These are phyloP conservation scores for Rhizoglyphus robini DNA, from an alignment of 1,140 invertebrate species.

Conservation along the genomic window DNA sequence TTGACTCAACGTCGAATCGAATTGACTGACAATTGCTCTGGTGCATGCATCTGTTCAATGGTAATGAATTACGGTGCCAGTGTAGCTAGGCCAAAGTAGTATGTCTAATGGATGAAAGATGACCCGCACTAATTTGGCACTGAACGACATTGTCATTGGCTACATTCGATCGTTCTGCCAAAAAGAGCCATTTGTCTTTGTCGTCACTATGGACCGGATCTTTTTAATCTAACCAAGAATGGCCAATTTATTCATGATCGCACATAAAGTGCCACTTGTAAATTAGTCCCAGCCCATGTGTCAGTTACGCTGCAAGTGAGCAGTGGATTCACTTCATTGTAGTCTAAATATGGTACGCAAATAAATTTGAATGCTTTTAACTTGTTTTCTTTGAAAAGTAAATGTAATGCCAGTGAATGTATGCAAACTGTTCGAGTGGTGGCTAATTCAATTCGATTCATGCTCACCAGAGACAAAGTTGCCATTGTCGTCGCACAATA, in stretches of 20 bases:
- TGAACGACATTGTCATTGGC: not conserved
- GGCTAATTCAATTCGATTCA: not conserved
- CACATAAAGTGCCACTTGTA: not conserved
- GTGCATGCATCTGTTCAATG: not conserved
- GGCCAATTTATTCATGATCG: slow-evolving; percentile 12
- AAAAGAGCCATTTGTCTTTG: not conserved
- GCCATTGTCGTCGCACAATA: not conserved
- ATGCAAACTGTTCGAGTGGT: too few species aligned
- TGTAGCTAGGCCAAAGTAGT: not conserved
- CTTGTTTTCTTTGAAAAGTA: not conserved
- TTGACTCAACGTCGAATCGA: not conserved
- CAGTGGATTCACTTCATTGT: not conserved
- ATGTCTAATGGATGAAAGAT: not conserved
- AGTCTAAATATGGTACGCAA: slow-evolving; percentile 2
- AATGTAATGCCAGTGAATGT: not conserved
- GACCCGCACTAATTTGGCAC: not conserved
- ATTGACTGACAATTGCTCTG: not conserved
- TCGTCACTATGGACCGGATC: not conserved
- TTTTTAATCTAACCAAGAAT: slow-evolving; percentile 4
- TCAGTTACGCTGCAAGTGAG: not conserved
- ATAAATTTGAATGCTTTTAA: slow-evolving; percentile 7
- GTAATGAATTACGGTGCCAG: not conserved
- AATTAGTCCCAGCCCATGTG: not conserved
- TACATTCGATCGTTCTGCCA: not conserved
- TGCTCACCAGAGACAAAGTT: not conserved